These are phyloP conservation scores for Perca fluviatilis DNA, from an alignment of 2,113 vertebrate species.

Conservation along the genomic window DNA sequence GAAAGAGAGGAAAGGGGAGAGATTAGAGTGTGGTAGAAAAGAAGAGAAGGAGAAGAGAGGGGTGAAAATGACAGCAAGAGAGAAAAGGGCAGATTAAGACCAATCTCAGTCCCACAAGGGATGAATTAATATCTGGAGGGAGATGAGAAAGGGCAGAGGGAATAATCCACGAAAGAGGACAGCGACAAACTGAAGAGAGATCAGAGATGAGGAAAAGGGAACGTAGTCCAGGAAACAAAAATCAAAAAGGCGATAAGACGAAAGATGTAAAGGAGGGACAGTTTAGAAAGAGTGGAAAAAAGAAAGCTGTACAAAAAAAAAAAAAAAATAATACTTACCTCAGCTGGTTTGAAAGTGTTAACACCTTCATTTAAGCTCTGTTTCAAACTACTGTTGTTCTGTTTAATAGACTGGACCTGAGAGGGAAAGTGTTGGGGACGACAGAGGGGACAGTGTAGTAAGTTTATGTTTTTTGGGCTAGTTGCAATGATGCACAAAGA, in stretches of 20 bases:
- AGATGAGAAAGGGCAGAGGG: slow-evolving; percentile 18
- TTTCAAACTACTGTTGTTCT: slow-evolving; percentile 91
- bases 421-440: neutral
- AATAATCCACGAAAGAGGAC: neutral
- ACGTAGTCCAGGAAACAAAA: neutral
- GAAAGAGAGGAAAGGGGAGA: slow-evolving; percentile 17
- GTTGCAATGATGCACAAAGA: neutral
- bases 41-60: neutral
- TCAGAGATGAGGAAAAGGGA: neutral
- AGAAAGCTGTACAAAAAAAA: neutral
- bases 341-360: slow-evolving; percentile 81
- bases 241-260: neutral
- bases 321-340: slow-evolving; percentile 78
- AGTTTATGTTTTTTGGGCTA: neutral
- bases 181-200: slow-evolving; percentile 23
- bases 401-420: slow-evolving; percentile 93
- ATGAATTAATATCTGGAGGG: slow-evolving; percentile 29
- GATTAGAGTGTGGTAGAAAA: slow-evolving; percentile 9
- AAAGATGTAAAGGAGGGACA: neutral
- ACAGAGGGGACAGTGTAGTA: neutral
- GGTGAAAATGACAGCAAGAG: slow-evolving; percentile 24
- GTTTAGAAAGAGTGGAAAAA: neutral
- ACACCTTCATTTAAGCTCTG: slow-evolving; percentile 87
- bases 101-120: slow-evolving; percentile 24
- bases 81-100: slow-evolving; percentile 49